These are phyloP conservation scores for Amphiprion ocellaris DNA, from an alignment of 2,113 vertebrate genomes.

Conservation along the genomic window DNA sequence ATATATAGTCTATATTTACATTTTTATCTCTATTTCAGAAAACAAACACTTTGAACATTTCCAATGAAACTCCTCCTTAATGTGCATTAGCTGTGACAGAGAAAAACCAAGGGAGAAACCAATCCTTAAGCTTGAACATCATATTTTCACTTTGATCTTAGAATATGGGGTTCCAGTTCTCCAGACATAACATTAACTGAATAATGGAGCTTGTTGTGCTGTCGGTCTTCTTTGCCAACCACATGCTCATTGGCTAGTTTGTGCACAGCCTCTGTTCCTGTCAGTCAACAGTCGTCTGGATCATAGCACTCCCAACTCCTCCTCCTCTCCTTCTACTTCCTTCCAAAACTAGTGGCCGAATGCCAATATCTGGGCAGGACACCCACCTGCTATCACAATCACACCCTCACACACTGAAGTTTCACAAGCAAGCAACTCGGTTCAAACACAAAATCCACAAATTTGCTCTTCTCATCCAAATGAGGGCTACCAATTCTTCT, in stretches of 20 bases:
- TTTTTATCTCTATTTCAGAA: constrained; percentile 17
- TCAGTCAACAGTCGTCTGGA: constrained; percentile 68
- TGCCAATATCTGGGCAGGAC: constrained; percentile 73
- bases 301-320: constrained; percentile 40
- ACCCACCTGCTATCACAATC: constrained; percentile 38
- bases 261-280: constrained; percentile 72
- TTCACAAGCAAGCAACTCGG: constrained; percentile 5
- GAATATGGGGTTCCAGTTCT: constrained; percentile 9
- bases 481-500: constrained; percentile 23
- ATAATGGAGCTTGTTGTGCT: constrained; percentile 28
- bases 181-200: constrained; percentile 15
- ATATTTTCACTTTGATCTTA: constrained; percentile 54
- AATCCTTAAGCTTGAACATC: constrained; percentile 20
- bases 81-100: constrained; percentile 9
- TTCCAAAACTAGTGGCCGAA: constrained; percentile 46
- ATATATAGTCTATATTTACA: constrained; percentile 30
- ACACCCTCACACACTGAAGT: background rate
- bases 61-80: constrained; percentile 9
- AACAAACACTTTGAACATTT: constrained; percentile 40
- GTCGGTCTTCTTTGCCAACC: constrained; percentile 27
- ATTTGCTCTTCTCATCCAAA: background rate
- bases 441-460: constrained; percentile 24
- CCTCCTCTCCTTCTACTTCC: constrained; percentile 18
- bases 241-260: constrained; percentile 43
- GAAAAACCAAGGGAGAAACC: constrained; percentile 2